Conservation (phyloP, 1,140 invertebrate genomes). For the Ostrea edulis region DNA sequence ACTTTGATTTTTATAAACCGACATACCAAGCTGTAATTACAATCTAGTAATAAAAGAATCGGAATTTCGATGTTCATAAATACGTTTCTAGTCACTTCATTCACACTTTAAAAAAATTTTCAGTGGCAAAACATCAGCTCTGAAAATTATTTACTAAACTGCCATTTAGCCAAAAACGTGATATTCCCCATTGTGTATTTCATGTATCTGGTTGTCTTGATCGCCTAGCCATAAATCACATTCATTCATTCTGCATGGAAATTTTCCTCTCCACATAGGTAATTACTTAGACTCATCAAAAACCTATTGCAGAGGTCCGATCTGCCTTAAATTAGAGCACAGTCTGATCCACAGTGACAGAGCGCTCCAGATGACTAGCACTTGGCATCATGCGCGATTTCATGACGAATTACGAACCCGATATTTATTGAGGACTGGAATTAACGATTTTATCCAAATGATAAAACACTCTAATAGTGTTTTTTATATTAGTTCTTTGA, state of each 20-base stretch:
- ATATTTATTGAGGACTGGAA: background rate
- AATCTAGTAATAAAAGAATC: too few species aligned
- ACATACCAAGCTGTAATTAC: too few species aligned
- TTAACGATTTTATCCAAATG: background rate
- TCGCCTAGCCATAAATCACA: background rate
- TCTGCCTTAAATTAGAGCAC: background rate
- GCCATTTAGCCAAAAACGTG: background rate
- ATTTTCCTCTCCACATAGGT: background rate
- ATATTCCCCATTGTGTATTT: background rate
- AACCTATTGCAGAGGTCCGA: background rate
- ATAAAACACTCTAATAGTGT: background rate
- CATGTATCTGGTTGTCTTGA: background rate
- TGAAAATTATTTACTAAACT: too few species aligned
- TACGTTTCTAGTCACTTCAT: too few species aligned
- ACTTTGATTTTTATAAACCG: too few species aligned
- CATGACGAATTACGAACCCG: background rate
- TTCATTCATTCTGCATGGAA: background rate
- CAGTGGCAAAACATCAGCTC: too few species aligned
- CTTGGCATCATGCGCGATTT: background rate
- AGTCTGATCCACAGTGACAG: background rate
- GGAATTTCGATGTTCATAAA: too few species aligned
- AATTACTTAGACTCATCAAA: conserved; percentile 15
- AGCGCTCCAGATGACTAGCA: background rate
- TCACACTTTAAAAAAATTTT: too few species aligned
- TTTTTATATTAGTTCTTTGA: background rate